Base-by-base conservation (phyloP, 2,113 vertebrate species). In the Nesogale talazaci region DNA sequence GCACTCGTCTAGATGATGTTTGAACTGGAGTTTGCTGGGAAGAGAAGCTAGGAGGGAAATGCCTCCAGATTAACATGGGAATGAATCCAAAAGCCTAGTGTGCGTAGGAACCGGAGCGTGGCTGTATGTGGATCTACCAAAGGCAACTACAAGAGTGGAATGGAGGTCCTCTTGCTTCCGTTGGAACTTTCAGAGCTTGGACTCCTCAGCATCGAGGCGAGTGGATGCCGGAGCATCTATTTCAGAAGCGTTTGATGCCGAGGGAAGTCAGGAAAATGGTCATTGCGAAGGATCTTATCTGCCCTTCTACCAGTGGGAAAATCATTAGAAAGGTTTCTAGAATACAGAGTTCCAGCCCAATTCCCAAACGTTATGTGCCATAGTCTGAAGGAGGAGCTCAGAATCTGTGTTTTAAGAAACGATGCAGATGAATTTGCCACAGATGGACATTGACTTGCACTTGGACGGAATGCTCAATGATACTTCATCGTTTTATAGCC, bases 71-170 rank as follows among this genome's bases (percentile, higher is more conserved):
- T 6, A 77, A 23, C 2, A 4, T 3, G 34, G 11, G 3, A 15
- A 23, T 25, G 25, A 25, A 20, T 22, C 17, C 3, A 15, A 29
- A 76, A 56, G 20, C 16, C 16, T 67, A 4, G 6, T 46, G 22
- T n/a, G 5, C 15, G 22, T 61, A 19, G 59, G 22, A 61, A 61
- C 59, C 22, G 59, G 59, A 61, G 16, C 22, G 0, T 2, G 52
- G 57, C 36, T 31, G 1, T 76, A 19, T 16, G n/a, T 8, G 0
- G 2, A 15, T 25, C 22, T 78, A 31, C 15, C 0, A 34, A 70
- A n/a, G 22, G 25, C 1, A 0, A 4, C 67, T 70, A 16, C 0
- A 1, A 10, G 25, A 34, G 59, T 34, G 11, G 3, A 1, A 6
- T 34, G 40, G n/a, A 8, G 10, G 34, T 86, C 40, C 56, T 67